Evolutionary conservation across 2,888 invertebrate species (phyloP).

Genomic region (Leptothorax acervorum): DNA sequence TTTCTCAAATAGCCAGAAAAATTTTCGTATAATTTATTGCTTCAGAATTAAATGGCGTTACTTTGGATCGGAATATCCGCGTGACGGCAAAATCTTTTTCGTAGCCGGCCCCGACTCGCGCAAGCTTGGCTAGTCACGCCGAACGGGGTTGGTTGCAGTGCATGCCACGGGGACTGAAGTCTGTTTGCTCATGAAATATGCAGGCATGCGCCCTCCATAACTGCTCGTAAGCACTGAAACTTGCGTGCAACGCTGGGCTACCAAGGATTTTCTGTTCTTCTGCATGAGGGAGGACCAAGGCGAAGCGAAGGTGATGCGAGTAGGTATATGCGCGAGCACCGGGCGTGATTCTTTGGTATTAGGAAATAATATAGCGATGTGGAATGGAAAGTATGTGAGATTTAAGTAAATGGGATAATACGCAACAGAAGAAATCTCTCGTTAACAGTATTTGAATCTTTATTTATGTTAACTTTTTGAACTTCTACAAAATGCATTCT

Average conservation of each 20-base stretch:
- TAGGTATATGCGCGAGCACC: conserved; percentile 5
- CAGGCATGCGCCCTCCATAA: conserved; percentile 82
- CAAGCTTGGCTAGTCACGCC: conserved; percentile 61
- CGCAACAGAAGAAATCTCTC: background rate
- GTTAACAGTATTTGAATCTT: background rate
- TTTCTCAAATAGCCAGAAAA: background rate
- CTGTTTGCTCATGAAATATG: conserved; percentile 85
- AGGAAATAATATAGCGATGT: conserved; percentile 13
- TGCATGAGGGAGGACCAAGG: conserved; percentile 51
- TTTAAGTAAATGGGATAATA: background rate
- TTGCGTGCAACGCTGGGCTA: conserved; percentile 78
- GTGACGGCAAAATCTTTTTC: conserved; percentile 67
- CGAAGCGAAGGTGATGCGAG: conserved; percentile 62
- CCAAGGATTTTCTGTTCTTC: conserved; percentile 79
- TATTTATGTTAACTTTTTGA: background rate
- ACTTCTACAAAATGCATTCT: background rate
- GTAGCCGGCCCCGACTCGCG: conserved; percentile 59
- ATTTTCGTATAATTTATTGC: background rate
- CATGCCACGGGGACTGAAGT: conserved; percentile 78
- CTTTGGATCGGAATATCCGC: conserved; percentile 21
- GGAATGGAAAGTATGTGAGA: background rate
- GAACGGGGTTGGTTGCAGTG: conserved; percentile 65
- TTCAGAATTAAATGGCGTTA: background rate
- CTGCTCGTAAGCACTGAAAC: conserved; percentile 80
- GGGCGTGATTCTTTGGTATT: conserved; percentile 51